Evolutionary conservation across 2,888 invertebrate species (phyloP), one percentile per base, ranked within the genome.

Genomic region (Cyclophora punctaria): DNA sequence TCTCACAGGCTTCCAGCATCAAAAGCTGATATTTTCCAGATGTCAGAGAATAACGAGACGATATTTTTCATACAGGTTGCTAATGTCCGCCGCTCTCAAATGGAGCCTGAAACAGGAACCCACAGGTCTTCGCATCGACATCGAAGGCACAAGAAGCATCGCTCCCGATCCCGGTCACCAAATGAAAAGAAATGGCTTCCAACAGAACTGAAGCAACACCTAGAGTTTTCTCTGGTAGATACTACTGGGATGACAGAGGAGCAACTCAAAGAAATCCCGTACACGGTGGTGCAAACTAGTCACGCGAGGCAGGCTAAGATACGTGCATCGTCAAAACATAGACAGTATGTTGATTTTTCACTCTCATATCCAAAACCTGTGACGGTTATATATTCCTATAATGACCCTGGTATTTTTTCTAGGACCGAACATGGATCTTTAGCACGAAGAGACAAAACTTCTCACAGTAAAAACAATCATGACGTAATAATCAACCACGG

Each of bases 241-340:
- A 96, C 97, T 0, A 90, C 93, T 34, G 96, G 96, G 53, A 96
- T 97, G 95, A 94, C 93, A 48, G 96, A 95, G 70, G 93, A 93
- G 60, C 96, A 96, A 73, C 89, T 96, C 35, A 91, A 94, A 56
- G 96, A 96, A 82, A 96, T 96, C 69, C 95, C 96, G 3, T 96
- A 96, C 77, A 96, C 95, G 0, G 95, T 96, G 45, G 95, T 96
- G 7, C 95, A 96, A 80, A 93, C 94, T 55, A 89, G 83, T 73
- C 90, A 91, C 64, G 90, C 91, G 37, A 89, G 91, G 48, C 91
- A 91, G 59, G 84, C 91, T 41, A 91, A 91, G 65, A 79, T 91
- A 20, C 73, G 81, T 35, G 83, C 85, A 3, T 78, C 88, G 34
- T 83, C 88, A 5, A 83, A 84, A 69, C 85, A 87, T 57, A 77